These are phyloP conservation scores for Drosophila pandora DNA, from an alignment of 1,140 invertebrate genomes.

Conservation along the genomic window DNA sequence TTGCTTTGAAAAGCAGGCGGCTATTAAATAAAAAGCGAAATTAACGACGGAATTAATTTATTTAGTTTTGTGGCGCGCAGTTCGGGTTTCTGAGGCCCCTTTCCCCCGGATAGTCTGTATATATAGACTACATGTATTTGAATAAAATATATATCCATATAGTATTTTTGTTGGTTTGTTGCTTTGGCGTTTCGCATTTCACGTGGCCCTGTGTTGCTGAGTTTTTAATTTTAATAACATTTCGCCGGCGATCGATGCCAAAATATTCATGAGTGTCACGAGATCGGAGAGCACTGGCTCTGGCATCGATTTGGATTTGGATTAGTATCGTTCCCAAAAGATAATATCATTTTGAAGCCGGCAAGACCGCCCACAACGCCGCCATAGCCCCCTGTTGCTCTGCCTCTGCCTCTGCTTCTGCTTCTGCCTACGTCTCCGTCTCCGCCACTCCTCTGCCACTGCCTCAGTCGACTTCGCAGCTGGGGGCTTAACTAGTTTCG, in stretches of 20 bases:
- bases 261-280: constrained; percentile 48
- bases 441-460: neutral
- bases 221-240: constrained; percentile 11
- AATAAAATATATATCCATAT: neutral
- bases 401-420: neutral
- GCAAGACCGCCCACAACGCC: constrained; percentile 6
- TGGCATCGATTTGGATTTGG: neutral
- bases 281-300: constrained; percentile 19
- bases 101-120: constrained; percentile 8
- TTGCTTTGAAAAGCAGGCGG: constrained; percentile 16
- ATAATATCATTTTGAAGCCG: constrained; percentile 6
- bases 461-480: constrained; percentile 19
- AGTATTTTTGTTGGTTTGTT: neutral
- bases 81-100: constrained; percentile 29
- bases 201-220: constrained; percentile 28
- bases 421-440: neutral
- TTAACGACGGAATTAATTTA: constrained; percentile 52
- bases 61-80: constrained; percentile 30
- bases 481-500: constrained; percentile 52
- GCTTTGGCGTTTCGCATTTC: constrained; percentile 12
- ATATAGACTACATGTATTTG: neutral
- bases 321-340: constrained; percentile 1
- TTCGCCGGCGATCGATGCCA: constrained; percentile 23
- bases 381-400: neutral
- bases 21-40: constrained; percentile 46